These are phyloP conservation scores for Irena cyanogastra DNA, from an alignment of 2,113 vertebrate genomes.

Conservation along the genomic window DNA sequence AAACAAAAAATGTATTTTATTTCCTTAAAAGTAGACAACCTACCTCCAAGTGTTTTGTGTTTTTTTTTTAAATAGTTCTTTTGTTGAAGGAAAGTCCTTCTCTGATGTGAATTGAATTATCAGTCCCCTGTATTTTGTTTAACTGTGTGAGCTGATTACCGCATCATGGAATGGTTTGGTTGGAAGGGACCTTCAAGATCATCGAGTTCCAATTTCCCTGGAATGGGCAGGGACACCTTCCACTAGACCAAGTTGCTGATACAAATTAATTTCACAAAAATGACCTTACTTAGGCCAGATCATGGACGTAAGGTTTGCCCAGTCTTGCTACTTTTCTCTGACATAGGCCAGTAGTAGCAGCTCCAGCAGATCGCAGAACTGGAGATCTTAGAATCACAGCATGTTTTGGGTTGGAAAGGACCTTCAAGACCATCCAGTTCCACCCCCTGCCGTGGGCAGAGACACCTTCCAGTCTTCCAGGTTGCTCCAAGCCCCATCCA, in stretches of 20 bases:
- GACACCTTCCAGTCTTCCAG: background rate
- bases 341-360: background rate
- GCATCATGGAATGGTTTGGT: background rate
- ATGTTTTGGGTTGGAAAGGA: background rate
- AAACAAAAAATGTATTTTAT: background rate
- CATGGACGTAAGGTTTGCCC: background rate
- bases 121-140: background rate
- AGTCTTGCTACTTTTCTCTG: background rate
- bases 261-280: background rate
- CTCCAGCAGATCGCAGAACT: fast-evolving
- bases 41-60: background rate
- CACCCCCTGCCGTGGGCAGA: fast-evolving
- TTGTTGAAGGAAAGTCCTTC: background rate
- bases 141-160: background rate
- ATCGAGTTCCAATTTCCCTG: background rate
- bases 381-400: background rate
- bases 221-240: background rate
- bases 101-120: background rate
- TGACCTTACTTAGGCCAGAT: background rate
- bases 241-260: too few species aligned
- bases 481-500: background rate
- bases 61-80: background rate
- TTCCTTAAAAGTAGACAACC: background rate
- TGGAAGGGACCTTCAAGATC: background rate
- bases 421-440: background rate